These are phyloP conservation scores for Drosophila nigrodunni DNA, from an alignment of 1,140 invertebrate species.

Conservation along the genomic window DNA sequence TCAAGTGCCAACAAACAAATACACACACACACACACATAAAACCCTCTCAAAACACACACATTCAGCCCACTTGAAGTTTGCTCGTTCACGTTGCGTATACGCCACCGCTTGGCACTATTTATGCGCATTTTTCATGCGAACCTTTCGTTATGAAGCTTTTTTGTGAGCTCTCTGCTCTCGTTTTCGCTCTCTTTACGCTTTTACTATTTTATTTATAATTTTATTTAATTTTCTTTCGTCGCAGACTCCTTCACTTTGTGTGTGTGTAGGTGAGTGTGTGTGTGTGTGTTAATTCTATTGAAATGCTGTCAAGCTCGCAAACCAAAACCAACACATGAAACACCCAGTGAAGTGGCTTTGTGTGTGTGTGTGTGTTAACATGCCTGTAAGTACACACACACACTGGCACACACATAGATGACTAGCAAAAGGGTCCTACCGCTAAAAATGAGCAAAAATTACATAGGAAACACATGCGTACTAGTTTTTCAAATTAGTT, in stretches of 20 bases:
- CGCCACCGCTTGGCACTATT: constrained; percentile 58
- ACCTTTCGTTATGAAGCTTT: constrained; percentile 53
- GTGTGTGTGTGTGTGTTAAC: constrained; percentile 52
- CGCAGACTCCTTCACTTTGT: constrained; percentile 36
- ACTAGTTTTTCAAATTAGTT: constrained; percentile 79
- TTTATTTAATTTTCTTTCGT: constrained; percentile 79
- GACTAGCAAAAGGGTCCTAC: constrained; percentile 55
- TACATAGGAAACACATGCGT: constrained; percentile 61
- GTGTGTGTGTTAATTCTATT: constrained; percentile 77
- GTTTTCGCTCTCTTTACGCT: constrained; percentile 17
- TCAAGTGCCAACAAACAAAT: constrained; percentile 66
- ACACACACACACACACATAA: constrained; percentile 28
- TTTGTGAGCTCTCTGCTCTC: constrained; percentile 23
- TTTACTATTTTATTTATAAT: constrained; percentile 69
- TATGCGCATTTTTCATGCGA: constrained; percentile 72
- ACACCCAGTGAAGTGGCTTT: constrained; percentile 68
- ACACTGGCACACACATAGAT: not conserved
- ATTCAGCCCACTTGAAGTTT: constrained; percentile 52
- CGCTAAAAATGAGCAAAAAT: constrained; percentile 78
- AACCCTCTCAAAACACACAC: constrained; percentile 32
- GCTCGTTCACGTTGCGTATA: constrained; percentile 31
- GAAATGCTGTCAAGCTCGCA: constrained; percentile 80
- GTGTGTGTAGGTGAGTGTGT: constrained; percentile 10
- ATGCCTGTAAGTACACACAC: constrained; percentile 59
- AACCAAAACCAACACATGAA: constrained; percentile 74